A percentile compares a stretch with the other conserved stretches of the same genome.
These are phyloP conservation scores for Patiria miniata DNA, from an alignment of 35 echinoderm and acorn worm genomes.

Conservation along the genomic window DNA sequence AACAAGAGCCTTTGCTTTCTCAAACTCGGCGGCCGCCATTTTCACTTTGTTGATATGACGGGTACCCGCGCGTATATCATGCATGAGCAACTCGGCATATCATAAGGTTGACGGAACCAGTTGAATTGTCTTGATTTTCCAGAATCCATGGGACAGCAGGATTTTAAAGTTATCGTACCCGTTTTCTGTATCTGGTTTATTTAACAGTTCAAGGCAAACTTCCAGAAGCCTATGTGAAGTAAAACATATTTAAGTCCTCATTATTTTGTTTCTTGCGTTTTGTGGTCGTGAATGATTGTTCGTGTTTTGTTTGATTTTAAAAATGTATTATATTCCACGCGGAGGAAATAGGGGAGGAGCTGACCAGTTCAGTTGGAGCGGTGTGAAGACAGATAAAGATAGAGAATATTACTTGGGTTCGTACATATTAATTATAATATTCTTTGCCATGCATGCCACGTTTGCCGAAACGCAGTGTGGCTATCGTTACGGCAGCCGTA, in stretches of 20 bases:
- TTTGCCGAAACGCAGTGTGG: neutral
- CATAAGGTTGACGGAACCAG: no score
- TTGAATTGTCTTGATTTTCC: no score
- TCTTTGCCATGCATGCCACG: neutral
- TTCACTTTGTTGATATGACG: neutral
- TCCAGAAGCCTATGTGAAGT: neutral
- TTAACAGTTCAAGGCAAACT: no score
- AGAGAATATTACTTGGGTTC: conserved; percentile 94
- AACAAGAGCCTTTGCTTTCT: conserved; percentile 63
- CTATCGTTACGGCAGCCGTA: no score
- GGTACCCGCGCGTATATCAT: no score
- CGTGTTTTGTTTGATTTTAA: no score
- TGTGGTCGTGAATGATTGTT: no score
- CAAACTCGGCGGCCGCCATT: conserved; percentile 43
- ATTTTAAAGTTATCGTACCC: neutral
- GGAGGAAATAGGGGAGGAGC: conserved; percentile 84
- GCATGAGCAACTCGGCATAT: no score
- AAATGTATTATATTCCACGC: conserved; percentile 89
- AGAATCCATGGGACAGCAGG: no score
- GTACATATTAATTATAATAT: neutral
- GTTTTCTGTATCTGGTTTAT: no score
- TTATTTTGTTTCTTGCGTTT: no score
- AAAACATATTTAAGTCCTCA: no score
- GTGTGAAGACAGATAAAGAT: conserved; percentile 90
- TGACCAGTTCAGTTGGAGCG: conserved; percentile 95